phyloP scores from a whole-genome alignment of 2,797 vertebrate genomes.

The Pangasius krempfi region DNA sequence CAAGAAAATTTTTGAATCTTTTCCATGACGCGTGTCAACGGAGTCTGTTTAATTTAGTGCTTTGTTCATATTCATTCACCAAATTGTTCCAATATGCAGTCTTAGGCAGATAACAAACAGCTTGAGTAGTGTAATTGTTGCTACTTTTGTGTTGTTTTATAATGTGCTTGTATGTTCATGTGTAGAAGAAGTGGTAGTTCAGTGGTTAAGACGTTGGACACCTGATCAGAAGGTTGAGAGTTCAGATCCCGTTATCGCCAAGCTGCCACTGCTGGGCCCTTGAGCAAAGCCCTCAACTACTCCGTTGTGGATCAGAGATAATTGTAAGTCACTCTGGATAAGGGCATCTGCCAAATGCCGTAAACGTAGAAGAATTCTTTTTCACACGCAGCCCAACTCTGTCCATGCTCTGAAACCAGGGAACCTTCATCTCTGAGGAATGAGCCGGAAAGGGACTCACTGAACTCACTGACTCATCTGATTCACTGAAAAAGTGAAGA shows the following conservation, averaged over 20 bases:
- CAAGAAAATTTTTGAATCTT: background rate
- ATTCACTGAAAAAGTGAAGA: background rate
- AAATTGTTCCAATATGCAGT: background rate
- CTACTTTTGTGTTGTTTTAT: background rate
- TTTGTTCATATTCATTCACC: background rate
- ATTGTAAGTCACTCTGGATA: too few relatives aligned
- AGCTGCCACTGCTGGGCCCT: too few relatives aligned
- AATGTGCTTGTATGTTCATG: background rate
- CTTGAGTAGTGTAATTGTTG: background rate
- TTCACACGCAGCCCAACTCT: background rate
- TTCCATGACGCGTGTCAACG: background rate
- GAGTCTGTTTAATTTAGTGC: background rate
- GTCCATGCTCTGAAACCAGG: too few relatives aligned
- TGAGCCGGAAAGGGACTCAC: background rate
- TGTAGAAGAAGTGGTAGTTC: background rate
- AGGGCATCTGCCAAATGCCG: too few relatives aligned
- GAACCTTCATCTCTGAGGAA: background rate
- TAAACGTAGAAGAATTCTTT: background rate
- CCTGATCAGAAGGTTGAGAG: too few relatives aligned
- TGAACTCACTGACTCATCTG: background rate
- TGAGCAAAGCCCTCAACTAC: too few relatives aligned
- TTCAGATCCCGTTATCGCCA: too few relatives aligned
- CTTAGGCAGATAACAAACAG: background rate
- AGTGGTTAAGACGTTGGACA: too few relatives aligned
- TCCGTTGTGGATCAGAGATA: too few relatives aligned